Evolutionary conservation across 2,797 vertebrate species (phyloP), one percentile per base, ranked within the genome.

Genomic region (Naso thynnoides): DNA sequence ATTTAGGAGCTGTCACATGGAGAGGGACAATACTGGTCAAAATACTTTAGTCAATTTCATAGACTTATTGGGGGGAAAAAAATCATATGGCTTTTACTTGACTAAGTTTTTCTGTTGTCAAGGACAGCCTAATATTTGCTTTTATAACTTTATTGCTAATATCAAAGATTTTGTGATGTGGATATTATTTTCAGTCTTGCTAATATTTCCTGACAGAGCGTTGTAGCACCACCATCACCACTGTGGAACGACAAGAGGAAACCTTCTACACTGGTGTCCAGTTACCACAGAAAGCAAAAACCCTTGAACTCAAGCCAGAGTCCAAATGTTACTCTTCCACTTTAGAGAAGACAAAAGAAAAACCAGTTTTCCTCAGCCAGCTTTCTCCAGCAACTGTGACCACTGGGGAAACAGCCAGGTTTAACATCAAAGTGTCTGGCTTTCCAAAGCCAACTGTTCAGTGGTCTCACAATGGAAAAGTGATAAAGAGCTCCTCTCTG

Each of bases 291-390:
- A 95, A 88, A 94, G 88, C 94, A 14, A 95, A 95, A 97, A 96
- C 96, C 96, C 95, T 97, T 96, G 96, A 98, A 95, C 95, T 96
- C 94, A 89, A 93, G 87, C 94, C 97, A 96, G 96, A 95, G 87
- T 83, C 95, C 79, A 92, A 96, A 94, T 88, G 82, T 87, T 94
- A 94, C 87, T 95, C 95, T 81, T 95, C 91, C 78, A 91, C 93
- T 86, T 86, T 93, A 85, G 94, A 95, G 86, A 93, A 91, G 65
- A 92, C 94, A 93, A 96, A 91, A 67, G 94, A 97, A 89, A 94
- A 94, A 54, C 97, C 97, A 52, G 59, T 95, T 90, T 99, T 99
- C 89, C 88, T 96, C 61, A 95, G 91, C 69, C 91, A 95, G 63
- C 61, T 97, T 10, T 89, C 93, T 24, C 72, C 95, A 66, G 66